Base-by-base conservation (phyloP, 2,113 vertebrate genomes). In the Hippocampus abdominalis region DNA sequence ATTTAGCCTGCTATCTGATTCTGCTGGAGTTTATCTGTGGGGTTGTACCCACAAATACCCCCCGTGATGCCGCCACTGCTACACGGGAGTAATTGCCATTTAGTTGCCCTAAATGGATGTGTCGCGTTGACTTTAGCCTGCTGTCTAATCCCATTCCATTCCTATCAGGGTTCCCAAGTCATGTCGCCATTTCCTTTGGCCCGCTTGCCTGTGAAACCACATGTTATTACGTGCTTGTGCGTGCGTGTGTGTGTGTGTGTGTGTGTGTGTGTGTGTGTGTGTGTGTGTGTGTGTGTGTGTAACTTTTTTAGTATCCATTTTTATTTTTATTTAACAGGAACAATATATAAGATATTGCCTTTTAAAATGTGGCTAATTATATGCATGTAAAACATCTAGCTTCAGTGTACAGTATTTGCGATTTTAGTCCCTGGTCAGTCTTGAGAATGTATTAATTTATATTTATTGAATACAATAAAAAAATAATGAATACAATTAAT, bases 31-130 rank as follows among this genome's bases (percentile, higher is more conserved):
- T 9, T 7, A 21, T n/a, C 3, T 54, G n/a, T 2, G 29, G 29
- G 18, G 32, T 15, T 3, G 2, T 32, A 12, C 21, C n/a, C 62
- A 23, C 4, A 25, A 64, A 23, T 44, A 10, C 63, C 40, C 40
- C 42, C 63, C 13, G 9, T 16, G 13, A 16, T 25, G n/a, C 12
- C 36, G n/a, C 7, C n/a, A 46, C 23, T 64, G 42, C 69, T 77
- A 74, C 72, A 83, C 10, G 64, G 77, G 72, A 80, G 68, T 88
- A 81, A 83, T 83, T 77, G 73, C 69, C 72, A 76, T 79, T 86
- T 82, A 83, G 72, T 88, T 86, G 74, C 68, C 74, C 77, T 84
- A 86, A 89, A 81, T 87, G 77, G 73, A 83, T 78, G 72, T 82
- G 86, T 84, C 63, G 60, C 73, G 49, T 71, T 80, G 74, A 82